Base-by-base conservation (phyloP, 2,797 vertebrate genomes). In the Macroramphosus scolopax region DNA sequence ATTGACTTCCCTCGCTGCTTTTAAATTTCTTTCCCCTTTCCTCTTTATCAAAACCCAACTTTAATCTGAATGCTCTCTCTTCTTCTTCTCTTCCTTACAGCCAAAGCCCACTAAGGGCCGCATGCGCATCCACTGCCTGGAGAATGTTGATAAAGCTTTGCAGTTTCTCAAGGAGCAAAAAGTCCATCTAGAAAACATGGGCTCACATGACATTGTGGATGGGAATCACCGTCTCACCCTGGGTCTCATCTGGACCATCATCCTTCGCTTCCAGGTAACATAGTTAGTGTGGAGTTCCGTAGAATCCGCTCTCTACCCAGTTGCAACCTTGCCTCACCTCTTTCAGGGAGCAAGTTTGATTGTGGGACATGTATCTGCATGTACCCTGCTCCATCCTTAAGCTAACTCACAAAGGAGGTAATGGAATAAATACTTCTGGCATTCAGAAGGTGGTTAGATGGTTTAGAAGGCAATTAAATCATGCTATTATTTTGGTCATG, bases 131-230 rank as follows among this genome's bases (percentile, higher is more conserved):
- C 94, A 97, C 88, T 97, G 94, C 72, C 88, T 97, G 80, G 94
- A 97, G 78, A 97, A 97, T 1, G 94, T 96, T 32, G 94, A 97
- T 66, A 97, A 97, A 83, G 94, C 94, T 1, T 76, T 97, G 65
- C 94, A 97, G 83, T 97, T 97, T 74, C 89, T 97, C 30, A 97
- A 96, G 71, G 94, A 97, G 81, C 94, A 97, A 62, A 93, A 93
- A 14, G 94, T 97, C 30, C 94, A 97, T 51, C 72, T 97, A 70
- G 94, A 96, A 77, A 97, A 97, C 60, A 95, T 97, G 94, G 94
- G 94, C 5, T 97, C 94, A 14, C 94, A 97, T 9, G 94, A 97
- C 69, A 97, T 97, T 3, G 94, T 97, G 5, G 94, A 97, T 0
- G 94, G 94, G 15, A 97, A 97, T 81, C 94, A 97, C 78, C 91